These are phyloP conservation scores for Agriopis marginaria DNA, from an alignment of 2,888 invertebrate species.

Conservation along the genomic window DNA sequence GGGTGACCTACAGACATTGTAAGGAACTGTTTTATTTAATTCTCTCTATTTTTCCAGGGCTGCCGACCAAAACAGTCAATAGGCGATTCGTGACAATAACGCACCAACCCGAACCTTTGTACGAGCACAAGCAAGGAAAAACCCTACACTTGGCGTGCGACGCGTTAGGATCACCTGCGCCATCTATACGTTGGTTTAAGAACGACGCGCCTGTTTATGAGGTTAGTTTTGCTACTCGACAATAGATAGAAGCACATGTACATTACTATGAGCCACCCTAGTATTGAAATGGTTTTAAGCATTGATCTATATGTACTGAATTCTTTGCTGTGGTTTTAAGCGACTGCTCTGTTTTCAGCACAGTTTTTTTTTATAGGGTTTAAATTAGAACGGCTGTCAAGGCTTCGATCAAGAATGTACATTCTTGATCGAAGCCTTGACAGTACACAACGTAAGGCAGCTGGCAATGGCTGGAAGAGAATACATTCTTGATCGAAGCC, in stretches of 20 bases:
- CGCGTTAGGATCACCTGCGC: slow-evolving; percentile 93
- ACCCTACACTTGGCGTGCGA: slow-evolving; percentile 92
- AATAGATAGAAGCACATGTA: slow-evolving; percentile 22
- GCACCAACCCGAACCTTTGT: slow-evolving; percentile 71
- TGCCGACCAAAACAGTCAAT: slow-evolving; percentile 43
- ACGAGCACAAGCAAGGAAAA: slow-evolving; percentile 79
- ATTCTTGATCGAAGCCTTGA: no score
- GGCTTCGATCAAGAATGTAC: no score
- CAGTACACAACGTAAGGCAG: no score
- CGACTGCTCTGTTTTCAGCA: no score
- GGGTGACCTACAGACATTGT: not conserved
- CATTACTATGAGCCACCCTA: not conserved
- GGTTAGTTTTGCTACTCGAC: slow-evolving; percentile 73
- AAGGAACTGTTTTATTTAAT: no score
- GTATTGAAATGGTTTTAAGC: no score
- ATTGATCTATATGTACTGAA: no score
- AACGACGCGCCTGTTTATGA: slow-evolving; percentile 89
- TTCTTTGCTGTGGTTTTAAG: no score
- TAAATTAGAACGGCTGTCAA: no score
- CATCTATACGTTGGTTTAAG: slow-evolving; percentile 93
- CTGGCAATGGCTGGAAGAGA: no score
- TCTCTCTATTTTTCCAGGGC: slow-evolving; percentile 44
- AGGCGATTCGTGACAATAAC: slow-evolving; percentile 60
- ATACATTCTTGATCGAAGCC: no score
- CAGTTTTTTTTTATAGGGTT: no score